Conservation (phyloP, 2,113 vertebrate genomes). For the Eonycteris spelaea region DNA sequence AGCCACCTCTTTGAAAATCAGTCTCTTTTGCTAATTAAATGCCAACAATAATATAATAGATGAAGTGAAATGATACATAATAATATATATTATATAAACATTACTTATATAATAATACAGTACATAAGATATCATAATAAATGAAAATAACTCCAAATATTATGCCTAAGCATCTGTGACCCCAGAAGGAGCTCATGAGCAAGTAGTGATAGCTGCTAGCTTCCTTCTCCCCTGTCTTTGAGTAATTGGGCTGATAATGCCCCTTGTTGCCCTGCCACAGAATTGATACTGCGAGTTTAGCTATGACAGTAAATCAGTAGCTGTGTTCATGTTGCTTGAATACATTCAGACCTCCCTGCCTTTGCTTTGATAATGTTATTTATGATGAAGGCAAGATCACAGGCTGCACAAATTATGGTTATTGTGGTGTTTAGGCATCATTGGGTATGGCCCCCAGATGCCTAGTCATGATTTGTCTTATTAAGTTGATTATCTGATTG, state of each 20-base stretch:
- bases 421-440: slow-evolving; percentile 72
- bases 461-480: slow-evolving; percentile 75
- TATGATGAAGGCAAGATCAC: slow-evolving; percentile 65
- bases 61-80: neutral
- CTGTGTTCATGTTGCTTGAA: neutral
- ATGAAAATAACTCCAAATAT: neutral
- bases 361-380: slow-evolving; percentile 76
- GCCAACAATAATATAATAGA: neutral
- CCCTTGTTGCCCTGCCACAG: neutral
- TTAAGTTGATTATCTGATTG: slow-evolving; percentile 76
- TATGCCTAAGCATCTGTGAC: neutral
- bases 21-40: slow-evolving; percentile 11
- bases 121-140: neutral
- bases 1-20: neutral
- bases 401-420: slow-evolving; percentile 61
- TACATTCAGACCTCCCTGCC: slow-evolving; percentile 47
- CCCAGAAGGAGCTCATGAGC: neutral
- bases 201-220: neutral
- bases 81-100: neutral
- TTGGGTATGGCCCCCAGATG: slow-evolving; percentile 68
- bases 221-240: slow-evolving; percentile 40
- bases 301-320: slow-evolving; percentile 49
- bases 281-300: slow-evolving; percentile 44
- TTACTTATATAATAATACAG: neutral
- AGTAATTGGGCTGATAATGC: slow-evolving; percentile 48